These are phyloP conservation scores for Ruditapes philippinarum DNA, from an alignment of 1,140 invertebrate genomes.

Conservation along the genomic window DNA sequence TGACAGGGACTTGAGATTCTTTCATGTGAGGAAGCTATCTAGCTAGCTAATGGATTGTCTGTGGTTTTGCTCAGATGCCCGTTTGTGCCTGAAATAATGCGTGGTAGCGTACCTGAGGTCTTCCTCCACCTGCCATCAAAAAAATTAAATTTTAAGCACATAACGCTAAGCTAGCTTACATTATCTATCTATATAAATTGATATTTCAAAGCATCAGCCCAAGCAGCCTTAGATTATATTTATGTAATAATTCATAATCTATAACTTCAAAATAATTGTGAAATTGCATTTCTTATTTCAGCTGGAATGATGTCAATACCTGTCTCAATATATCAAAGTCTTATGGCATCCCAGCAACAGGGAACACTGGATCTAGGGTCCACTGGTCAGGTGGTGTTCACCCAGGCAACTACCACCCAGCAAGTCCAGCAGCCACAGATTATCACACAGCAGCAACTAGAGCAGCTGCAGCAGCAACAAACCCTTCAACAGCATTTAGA, in stretches of 20 bases:
- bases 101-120: no score
- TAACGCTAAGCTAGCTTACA: no score
- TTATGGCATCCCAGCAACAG: constrained; percentile 14
- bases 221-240: no score
- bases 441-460: constrained; percentile 33
- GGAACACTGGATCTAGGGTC: neutral
- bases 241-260: neutral
- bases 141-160: no score
- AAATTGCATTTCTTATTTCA: neutral
- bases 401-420: neutral
- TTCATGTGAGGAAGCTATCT: no score
- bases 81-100: no score
- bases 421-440: constrained; percentile 24
- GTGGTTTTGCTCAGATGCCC: no score
- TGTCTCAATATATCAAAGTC: constrained; percentile 49
- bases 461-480: constrained; percentile 47
- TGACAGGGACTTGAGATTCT: no score
- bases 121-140: no score
- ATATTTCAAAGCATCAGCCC: no score
- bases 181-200: no score
- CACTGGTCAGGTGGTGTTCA: constrained; percentile 11
- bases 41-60: no score
- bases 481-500: constrained; percentile 21
- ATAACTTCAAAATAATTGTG: neutral
- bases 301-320: constrained; percentile 60